Evolutionary conservation across 2,113 vertebrate species (phyloP), one percentile per base, ranked within the genome.

Genomic region (Tragulus kanchil): DNA sequence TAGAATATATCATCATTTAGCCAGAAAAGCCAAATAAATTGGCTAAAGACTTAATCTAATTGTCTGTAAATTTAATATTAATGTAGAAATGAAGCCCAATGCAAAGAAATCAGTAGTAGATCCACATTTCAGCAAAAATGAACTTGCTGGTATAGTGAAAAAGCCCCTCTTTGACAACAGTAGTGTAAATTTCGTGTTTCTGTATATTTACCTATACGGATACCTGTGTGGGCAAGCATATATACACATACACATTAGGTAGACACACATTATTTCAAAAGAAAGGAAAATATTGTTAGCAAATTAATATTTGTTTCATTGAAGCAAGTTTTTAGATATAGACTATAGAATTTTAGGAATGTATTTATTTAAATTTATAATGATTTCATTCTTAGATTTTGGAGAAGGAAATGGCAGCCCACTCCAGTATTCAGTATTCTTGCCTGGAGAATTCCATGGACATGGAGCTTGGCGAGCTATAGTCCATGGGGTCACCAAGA

Each of bases 281-380:
- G 16, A 52, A 89, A 95, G 64, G 62, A 95, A 93, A 93, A 48
- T 50, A 48, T 23, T 54, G 93, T 67, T 31, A 75, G 52, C 81
- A 91, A 90, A 95, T 92, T 75, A 21, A 58, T 69, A 19, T n/a
- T 64, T 36, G 11, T 94, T 90, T 94, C 28, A 50, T 26, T 85
- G 62, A 12, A 92, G 48, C 58, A 93, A 23, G 21, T 69, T 73
- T 95, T 90, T 92, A 64, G 13, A 59, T 86, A 25, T 26, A 95
- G 92, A 88, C 9, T 9, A 2, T 2, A 52, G 50, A 73, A 61
- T 59, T 73, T 88, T 71, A 82, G 61, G 78, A 82, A 48, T 77
- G 48, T 8, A 14, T 73, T 89, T 75, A 21, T 42, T 84, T 95
- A 62, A 45, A 15, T 79, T 77, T 48, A 31, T 0, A 16, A 2